Evolutionary conservation across 2,113 vertebrate species (phyloP).

Genomic region (Numenius arquata): DNA sequence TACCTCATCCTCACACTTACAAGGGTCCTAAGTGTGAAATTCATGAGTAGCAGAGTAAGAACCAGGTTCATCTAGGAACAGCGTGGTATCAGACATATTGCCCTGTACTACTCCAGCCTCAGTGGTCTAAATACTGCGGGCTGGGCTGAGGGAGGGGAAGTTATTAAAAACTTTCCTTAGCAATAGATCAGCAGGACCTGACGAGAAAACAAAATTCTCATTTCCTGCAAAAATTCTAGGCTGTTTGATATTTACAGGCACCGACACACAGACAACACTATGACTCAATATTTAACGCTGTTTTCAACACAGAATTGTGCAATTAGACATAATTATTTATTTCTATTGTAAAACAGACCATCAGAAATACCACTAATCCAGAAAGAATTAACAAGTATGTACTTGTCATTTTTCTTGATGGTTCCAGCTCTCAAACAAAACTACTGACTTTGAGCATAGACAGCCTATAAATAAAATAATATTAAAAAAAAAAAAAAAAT

Average conservation of each 20-base stretch:
- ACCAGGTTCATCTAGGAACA: background rate
- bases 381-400: background rate
- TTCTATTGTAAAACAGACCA: background rate
- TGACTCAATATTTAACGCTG: background rate
- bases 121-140: rapidly evolving
- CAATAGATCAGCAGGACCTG: background rate
- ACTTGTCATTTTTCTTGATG: background rate
- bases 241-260: background rate
- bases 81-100: background rate
- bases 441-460: background rate
- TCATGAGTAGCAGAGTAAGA: background rate
- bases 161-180: background rate
- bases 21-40: background rate
- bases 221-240: background rate
- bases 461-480: background rate
- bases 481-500: background rate
- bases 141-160: background rate
- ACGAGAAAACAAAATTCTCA: background rate
- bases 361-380: background rate
- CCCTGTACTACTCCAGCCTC: background rate
- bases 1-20: background rate
- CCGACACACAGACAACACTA: background rate
- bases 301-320: background rate
- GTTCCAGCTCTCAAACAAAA: background rate
- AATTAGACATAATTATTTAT: background rate